A percentile compares a stretch with the other conserved stretches of the same genome.
Evolutionary conservation across 1,140 invertebrate genomes (phyloP).

Genomic region (Ptiloglossa arizonensis): DNA sequence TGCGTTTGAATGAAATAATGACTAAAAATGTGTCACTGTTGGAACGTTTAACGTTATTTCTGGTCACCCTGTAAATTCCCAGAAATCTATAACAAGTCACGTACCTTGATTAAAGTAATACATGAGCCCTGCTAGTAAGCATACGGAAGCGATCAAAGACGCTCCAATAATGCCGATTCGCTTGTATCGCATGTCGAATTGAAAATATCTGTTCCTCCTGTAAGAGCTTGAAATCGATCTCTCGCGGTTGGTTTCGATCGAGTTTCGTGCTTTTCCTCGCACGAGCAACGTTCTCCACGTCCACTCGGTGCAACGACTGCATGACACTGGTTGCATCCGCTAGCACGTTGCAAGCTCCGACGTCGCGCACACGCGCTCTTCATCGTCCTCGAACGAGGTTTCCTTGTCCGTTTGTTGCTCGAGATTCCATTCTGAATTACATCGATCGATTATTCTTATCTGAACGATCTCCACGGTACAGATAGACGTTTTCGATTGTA

Average conservation of each 20-base stretch:
- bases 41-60: no score
- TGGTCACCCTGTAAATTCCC: not conserved
- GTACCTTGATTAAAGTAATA: slow-evolving; percentile 79
- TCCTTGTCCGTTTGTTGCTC: slow-evolving; percentile 3
- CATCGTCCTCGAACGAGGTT: slow-evolving; percentile 34
- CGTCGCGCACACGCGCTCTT: slow-evolving; percentile 75
- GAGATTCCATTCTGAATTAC: slow-evolving; percentile 22
- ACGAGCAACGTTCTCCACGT: slow-evolving; percentile 49
- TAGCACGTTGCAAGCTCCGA: slow-evolving; percentile 58
- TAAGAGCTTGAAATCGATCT: slow-evolving; percentile 1
- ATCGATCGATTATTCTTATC: slow-evolving; percentile 30
- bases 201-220: no score
- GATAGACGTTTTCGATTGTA: not conserved
- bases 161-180: slow-evolving; percentile 66
- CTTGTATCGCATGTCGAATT: slow-evolving; percentile 68
- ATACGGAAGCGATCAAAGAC: slow-evolving; percentile 64
- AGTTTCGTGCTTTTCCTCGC: slow-evolving; percentile 12
- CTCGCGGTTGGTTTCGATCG: not conserved
- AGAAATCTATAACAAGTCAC: not conserved
- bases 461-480: not conserved
- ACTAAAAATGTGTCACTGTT: no score
- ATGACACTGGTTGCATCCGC: slow-evolving; percentile 71
- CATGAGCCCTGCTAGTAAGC: slow-evolving; percentile 70
- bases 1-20: no score
- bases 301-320: slow-evolving; percentile 63